Conservation (phyloP, 2,888 invertebrate genomes). For the Phytoseiulus persimilis region DNA sequence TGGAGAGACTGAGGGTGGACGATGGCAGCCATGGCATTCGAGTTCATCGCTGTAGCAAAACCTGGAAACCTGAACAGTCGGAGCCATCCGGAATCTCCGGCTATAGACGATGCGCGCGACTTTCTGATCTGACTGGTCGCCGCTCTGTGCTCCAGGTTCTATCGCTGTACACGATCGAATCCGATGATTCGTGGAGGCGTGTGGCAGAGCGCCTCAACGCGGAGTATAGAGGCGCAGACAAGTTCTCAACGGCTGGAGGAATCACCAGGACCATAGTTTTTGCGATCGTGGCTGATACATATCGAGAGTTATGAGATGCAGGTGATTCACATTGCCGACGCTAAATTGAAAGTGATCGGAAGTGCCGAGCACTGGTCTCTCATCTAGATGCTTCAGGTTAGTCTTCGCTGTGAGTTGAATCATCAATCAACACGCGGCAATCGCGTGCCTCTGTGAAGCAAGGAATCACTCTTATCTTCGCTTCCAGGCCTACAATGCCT, state of each 20-base stretch:
- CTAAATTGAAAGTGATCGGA: constrained; percentile 21
- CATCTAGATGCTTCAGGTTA: constrained; percentile 15
- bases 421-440: no score
- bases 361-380: constrained; percentile 31
- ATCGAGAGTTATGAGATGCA: neutral
- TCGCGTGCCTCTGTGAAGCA: neutral
- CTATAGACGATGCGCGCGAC: constrained; percentile 54
- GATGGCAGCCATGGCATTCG: no score
- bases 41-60: no score
- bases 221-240: constrained; percentile 51
- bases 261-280: constrained; percentile 9
- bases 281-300: constrained; percentile 20
- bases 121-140: constrained; percentile 61
- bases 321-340: constrained; percentile 24
- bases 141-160: neutral
- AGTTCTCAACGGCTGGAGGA: constrained; percentile 48
- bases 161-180: neutral
- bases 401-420: neutral
- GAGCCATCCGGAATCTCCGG: no score
- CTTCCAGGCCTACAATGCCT: constrained; percentile 69
- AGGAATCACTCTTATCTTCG: constrained; percentile 47
- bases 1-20: no score
- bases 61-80: no score
- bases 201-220: constrained; percentile 51
- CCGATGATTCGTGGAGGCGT: constrained; percentile 48